These are phyloP conservation scores for Noctua janthina DNA, from an alignment of 2,888 invertebrate species.

Conservation along the genomic window DNA sequence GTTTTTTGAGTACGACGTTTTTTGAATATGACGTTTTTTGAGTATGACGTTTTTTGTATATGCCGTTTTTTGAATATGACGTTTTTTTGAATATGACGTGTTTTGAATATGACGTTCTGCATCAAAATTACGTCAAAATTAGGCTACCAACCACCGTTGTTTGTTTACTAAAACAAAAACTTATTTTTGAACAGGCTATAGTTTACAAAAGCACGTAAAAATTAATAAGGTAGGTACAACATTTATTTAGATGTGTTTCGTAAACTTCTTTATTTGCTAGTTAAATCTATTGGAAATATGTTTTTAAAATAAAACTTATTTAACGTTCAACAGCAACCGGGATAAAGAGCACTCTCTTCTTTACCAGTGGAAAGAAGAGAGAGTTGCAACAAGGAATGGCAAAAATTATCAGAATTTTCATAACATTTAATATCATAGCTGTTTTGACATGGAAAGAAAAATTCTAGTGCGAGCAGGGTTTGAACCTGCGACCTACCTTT, in stretches of 20 bases:
- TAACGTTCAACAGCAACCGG: slow-evolving; percentile 24
- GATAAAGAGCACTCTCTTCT: not conserved
- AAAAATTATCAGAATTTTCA: not conserved
- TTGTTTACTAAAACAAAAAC: not conserved
- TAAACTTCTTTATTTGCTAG: slow-evolving; percentile 43
- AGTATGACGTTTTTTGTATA: too few species aligned
- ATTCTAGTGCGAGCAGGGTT: too few species aligned
- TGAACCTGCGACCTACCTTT: too few species aligned
- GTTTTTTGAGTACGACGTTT: not conserved
- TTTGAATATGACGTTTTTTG: too few species aligned
- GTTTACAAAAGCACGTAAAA: not conserved
- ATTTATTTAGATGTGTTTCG: slow-evolving; percentile 32
- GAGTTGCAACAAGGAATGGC: slow-evolving; percentile 11
- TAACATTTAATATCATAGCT: too few species aligned
- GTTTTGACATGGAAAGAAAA: too few species aligned
- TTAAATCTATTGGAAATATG: slow-evolving; percentile 55
- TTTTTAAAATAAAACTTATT: slow-evolving; percentile 29
- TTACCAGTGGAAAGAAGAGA: not conserved
- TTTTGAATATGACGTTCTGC: not conserved
- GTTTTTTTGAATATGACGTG: not conserved
- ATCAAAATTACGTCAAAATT: not conserved
- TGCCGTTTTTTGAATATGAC: too few species aligned
- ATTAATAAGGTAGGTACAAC: slow-evolving; percentile 1
- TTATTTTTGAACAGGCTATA: not conserved
- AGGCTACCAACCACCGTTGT: not conserved